Evolutionary conservation across 2,888 invertebrate genomes (phyloP).

Genomic region (Euclidia mi): DNA sequence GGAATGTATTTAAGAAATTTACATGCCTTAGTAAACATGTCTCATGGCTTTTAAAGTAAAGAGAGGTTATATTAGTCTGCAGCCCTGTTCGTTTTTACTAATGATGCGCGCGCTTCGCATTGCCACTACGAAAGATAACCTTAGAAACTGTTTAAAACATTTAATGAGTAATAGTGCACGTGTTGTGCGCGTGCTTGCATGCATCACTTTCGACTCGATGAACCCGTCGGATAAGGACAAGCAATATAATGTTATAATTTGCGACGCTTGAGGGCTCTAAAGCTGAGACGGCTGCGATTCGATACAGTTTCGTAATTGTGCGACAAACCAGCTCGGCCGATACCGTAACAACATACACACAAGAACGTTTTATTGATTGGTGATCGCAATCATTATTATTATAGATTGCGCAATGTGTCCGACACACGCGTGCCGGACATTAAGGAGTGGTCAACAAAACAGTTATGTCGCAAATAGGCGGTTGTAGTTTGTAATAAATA

Average conservation of each 20-base stretch:
- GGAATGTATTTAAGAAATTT: conserved; percentile 7
- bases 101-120: conserved; percentile 65
- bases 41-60: conserved; percentile 1
- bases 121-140: conserved; percentile 60
- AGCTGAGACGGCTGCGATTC: conserved; percentile 67
- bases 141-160: conserved; percentile 52
- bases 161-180: conserved; percentile 59
- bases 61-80: conserved; percentile 20
- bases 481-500: conserved; percentile 70
- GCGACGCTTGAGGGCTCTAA: conserved; percentile 68
- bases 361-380: conserved; percentile 66
- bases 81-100: conserved; percentile 59
- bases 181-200: conserved; percentile 48
- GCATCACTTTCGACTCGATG: conserved; percentile 46
- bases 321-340: conserved; percentile 62
- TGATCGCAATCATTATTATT: conserved; percentile 68
- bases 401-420: conserved; percentile 66
- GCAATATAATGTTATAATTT: conserved; percentile 65
- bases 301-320: conserved; percentile 75
- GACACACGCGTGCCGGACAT: conserved; percentile 70
- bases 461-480: conserved; percentile 67
- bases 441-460: conserved; percentile 74
- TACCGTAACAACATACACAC: conserved; percentile 48
- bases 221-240: conserved; percentile 47
- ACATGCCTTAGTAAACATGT: not conserved